Base-by-base conservation (phyloP, 2,113 vertebrate genomes). In the Ptilonorhynchus violaceus region DNA sequence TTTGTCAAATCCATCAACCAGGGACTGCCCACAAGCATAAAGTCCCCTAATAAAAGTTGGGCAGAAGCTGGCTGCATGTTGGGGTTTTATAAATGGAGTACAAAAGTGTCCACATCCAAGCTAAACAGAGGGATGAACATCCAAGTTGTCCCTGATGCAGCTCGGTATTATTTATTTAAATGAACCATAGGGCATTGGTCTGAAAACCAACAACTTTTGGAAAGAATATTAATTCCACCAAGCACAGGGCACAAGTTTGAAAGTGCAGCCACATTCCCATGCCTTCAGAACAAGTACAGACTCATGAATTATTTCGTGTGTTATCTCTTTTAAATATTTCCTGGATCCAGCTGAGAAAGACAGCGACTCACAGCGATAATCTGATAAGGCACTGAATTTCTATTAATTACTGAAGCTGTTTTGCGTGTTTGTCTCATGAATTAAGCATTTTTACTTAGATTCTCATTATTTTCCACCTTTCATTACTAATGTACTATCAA, bases 241-340 rank as follows among this genome's bases (percentile, higher is more conserved):
- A 72, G 23, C 35, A 68, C 87, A 64, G 64, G 41, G 8, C n/a
- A 59, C 46, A 59, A 58, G n/a, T 91, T 80, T 97, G 74, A 92
- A 97, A 97, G 70, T 12, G 10, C 39, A 96, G 77, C 81, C 89
- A 23, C 66, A 89, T 93, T 94, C 91, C 96, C 56, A 41, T 78
- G 78, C 88, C 87, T 96, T 97, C 91, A 96, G 91, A 91, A 96
- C 89, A 94, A 85, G 19, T 33, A 56, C 37, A 93, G 64, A 22
- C 53, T 96, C 85, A 87, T 93, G 10, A 96, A 96, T 96, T 96
- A 82, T 94, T 97, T 97, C 96, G 60, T 94, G 77, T 93, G 44
- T 95, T 96, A 79, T 77, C 66, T 91, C 58, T 95, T 89, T 69
- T 90, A 85, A 95, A 89, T 94, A 91, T 84, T 92, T 86, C 50